These are phyloP conservation scores for Trichechus manatus DNA, from an alignment of 2,113 vertebrate genomes.

Conservation along the genomic window DNA sequence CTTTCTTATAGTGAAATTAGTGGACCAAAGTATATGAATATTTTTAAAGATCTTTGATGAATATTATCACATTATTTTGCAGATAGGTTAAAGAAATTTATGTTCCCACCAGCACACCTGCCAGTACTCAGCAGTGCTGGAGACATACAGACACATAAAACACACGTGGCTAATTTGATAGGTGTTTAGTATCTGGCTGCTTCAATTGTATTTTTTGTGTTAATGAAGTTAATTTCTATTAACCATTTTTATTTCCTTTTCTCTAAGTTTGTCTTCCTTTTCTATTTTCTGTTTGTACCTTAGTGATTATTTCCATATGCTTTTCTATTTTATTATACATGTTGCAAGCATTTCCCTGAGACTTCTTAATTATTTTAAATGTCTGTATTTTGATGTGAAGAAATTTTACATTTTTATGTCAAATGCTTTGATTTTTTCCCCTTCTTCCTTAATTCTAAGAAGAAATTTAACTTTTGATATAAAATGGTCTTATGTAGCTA, in stretches of 20 bases:
- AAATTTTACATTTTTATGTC: not conserved
- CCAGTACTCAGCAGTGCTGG: fast-evolving
- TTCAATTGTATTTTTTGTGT: not conserved
- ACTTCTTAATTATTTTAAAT: not conserved
- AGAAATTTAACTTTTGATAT: not conserved
- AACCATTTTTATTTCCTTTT: not conserved
- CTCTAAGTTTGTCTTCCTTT: not conserved
- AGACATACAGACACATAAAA: too few relatives aligned
- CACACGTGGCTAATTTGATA: not conserved
- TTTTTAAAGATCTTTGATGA: not conserved
- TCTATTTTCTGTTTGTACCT: not conserved
- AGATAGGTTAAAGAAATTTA: fast-evolving
- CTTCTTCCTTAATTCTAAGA: not conserved
- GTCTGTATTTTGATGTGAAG: not conserved
- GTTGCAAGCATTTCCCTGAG: not conserved
- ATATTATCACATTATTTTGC: not conserved
- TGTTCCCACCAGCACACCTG: not conserved
- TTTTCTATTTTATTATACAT: not conserved
- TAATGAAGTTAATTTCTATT: not conserved
- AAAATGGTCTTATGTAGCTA: fast-evolving
- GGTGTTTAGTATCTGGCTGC: fast-evolving
- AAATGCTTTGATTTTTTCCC: not conserved
- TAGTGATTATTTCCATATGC: not conserved
- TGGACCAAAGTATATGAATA: fast-evolving
- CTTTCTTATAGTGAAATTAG: not conserved